Evolutionary conservation across 1,140 invertebrate species (phyloP).

Genomic region (Magallana angulata): DNA sequence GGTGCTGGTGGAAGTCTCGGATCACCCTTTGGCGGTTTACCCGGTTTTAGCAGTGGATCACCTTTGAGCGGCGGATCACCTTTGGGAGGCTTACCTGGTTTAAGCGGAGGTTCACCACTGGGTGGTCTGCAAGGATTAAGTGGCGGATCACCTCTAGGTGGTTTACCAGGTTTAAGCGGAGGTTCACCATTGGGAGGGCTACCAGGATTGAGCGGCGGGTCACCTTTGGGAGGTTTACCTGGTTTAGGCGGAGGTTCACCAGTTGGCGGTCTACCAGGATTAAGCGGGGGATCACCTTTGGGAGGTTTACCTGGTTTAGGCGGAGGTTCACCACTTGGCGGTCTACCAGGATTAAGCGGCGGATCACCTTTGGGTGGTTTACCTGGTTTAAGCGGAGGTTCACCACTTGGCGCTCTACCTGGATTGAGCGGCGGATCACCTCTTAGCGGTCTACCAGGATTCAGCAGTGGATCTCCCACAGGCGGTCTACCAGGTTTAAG

Average conservation of each 20-base stretch:
- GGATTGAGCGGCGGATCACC: background rate
- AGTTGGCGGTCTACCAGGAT: background rate
- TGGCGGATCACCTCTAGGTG: background rate
- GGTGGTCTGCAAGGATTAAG: background rate
- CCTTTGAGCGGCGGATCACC: background rate
- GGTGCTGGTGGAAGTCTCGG: background rate
- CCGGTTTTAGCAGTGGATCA: background rate
- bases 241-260: background rate
- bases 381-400: background rate
- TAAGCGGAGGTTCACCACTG: background rate
- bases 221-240: background rate
- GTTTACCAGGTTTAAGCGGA: background rate
- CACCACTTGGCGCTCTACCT: background rate
- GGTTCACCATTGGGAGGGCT: background rate
- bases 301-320: background rate
- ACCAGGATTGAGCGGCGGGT: background rate
- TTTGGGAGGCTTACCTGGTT: background rate
- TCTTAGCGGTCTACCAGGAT: background rate
- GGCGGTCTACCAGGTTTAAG: background rate
- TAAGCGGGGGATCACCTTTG: background rate
- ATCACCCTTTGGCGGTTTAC: background rate
- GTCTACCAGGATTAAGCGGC: background rate
- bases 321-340: background rate
- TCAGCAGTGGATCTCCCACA: background rate
- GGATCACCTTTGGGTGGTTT: background rate